Percentiles rank a stretch among this genome's conserved stretches.
phyloP scores from a whole-genome alignment of 2,888 invertebrate genomes.

The Ectemnius cavifrons region DNA sequence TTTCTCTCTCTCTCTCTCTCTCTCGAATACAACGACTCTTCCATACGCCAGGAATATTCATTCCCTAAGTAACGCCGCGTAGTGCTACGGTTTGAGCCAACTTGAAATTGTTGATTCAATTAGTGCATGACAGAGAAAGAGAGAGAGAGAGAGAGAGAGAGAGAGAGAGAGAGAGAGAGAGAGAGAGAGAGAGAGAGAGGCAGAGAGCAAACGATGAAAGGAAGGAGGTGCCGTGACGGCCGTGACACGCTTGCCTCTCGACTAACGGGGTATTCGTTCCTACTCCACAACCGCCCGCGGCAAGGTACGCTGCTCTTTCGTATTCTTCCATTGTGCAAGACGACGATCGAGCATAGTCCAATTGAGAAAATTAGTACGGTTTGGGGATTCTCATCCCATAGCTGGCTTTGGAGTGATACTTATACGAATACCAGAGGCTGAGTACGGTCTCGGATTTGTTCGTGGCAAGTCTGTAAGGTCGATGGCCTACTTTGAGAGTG shows the following conservation, averaged over 20 bases:
- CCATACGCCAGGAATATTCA: not conserved
- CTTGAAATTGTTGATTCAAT: not conserved
- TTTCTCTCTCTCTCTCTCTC: not conserved
- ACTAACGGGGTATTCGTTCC: not conserved
- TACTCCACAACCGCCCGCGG: conserved; percentile 8
- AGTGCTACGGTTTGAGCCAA: not conserved
- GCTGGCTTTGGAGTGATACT: too few relatives aligned
- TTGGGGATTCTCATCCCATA: too few relatives aligned
- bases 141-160: too few relatives aligned
- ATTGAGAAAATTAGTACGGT: too few relatives aligned
- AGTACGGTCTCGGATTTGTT: not conserved
- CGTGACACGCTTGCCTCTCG: not conserved
- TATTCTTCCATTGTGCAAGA: not conserved
- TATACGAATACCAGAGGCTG: too few relatives aligned
- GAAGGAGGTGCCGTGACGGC: not conserved
- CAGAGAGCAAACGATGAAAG: too few relatives aligned
- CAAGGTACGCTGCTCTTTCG: conserved; percentile 17
- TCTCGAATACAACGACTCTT: not conserved
- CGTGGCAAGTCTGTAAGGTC: not conserved
- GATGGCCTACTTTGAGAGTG: not conserved
- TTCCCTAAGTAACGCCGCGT: not conserved
- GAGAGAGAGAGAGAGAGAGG: too few relatives aligned
- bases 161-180: too few relatives aligned
- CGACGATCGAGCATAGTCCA: too few relatives aligned
- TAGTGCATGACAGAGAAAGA: too few relatives aligned